phyloP scores from a whole-genome alignment of 2,113 vertebrate genomes.

The Raja brachyura region DNA sequence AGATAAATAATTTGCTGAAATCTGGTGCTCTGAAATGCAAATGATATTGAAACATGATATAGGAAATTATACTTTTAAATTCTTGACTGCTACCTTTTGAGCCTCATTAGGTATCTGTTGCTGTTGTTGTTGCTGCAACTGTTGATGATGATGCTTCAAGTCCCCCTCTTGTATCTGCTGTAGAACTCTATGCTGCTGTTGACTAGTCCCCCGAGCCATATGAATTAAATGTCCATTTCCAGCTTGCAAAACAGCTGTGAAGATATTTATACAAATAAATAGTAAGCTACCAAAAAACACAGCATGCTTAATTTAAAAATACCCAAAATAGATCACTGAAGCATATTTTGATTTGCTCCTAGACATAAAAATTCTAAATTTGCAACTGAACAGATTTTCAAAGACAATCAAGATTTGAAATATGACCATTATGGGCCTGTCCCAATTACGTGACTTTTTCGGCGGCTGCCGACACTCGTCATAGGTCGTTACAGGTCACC shows the following conservation, averaged over 20 bases:
- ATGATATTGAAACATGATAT: neutral
- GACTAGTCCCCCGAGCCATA: conserved; percentile 56
- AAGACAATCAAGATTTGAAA: neutral
- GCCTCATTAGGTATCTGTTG: conserved; percentile 45
- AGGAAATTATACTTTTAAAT: neutral
- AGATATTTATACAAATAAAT: conserved; percentile 7
- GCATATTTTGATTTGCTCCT: neutral
- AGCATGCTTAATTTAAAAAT: neutral
- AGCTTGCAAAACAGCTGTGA: conserved; percentile 51
- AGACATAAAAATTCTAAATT: neutral
- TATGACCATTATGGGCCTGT: too few relatives aligned
- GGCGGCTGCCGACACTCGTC: too few relatives aligned
- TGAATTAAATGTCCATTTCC: conserved; percentile 56
- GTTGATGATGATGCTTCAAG: conserved; percentile 82
- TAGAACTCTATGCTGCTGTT: conserved; percentile 76
- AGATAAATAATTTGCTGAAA: neutral
- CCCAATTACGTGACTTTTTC: too few relatives aligned
- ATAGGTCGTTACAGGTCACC: too few relatives aligned
- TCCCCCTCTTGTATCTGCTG: conserved; percentile 94
- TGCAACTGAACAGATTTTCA: neutral
- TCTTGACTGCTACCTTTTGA: conserved; percentile 16
- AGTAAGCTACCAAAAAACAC: neutral
- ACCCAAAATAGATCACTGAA: neutral
- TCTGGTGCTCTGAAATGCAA: neutral
- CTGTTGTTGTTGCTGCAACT: conserved; percentile 59